Evolutionary conservation across 2,888 invertebrate species (phyloP), one percentile per base, ranked within the genome.

Genomic region (Xylota segnis): DNA sequence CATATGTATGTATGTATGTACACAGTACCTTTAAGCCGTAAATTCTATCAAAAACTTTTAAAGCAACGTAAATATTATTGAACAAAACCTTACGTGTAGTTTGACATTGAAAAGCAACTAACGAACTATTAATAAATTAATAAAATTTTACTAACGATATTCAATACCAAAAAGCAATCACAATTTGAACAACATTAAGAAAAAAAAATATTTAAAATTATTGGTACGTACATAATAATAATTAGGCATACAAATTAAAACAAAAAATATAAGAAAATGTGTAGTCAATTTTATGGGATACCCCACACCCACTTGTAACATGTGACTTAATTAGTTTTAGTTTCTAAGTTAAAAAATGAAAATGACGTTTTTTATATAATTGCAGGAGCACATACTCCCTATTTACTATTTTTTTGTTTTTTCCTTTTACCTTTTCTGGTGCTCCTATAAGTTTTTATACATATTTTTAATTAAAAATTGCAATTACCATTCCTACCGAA

Each of bases 241-340:
- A 79, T 75, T 76, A 84, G 70, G 52, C 47, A 45, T 68, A 45
- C 9, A 79, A 70, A 45, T 37, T 58, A 66, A 50, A 66, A 68
- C 34, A 61, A 56, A 56, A 37, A 18, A 47, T 68, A 54, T 27
- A 10, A 29, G 5, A 50, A 65, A 83, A 74, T 65, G 70, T 70
- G 50, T 76, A 82, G 86, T 86, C 86, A 86, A 86, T 86, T 83
- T 75, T 71, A 76, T 76, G 84, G 84, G 84, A 84, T 66, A 40
- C 54, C 59, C 75, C 75, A 81, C 75, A 65, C 65, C 84, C 81
- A 75, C 71, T 76, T 82, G 82, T 76, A 82, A 86, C 82, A 86
- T 82, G 82, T 86, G 86, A 86, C 86, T 86, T 86, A 81, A 72
- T 56, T 76, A 82, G 70, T 75, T 84, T 70, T 71, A 84, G 65